Base-by-base conservation (phyloP, 1,140 invertebrate species). In the Pteromalus puparum region DNA sequence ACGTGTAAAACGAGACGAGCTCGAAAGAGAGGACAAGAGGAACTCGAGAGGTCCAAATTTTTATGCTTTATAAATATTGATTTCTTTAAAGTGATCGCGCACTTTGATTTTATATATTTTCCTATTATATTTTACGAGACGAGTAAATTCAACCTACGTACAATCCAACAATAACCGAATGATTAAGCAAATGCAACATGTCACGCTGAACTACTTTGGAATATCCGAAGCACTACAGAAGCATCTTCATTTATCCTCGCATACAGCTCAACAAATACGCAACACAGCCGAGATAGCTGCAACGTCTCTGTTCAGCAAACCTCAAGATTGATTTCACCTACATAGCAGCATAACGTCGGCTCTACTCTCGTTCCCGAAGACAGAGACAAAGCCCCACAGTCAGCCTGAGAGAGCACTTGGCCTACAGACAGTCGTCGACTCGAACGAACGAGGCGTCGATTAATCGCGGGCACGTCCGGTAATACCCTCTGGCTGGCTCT, bases 381-480 rank as follows among this genome's bases (percentile, higher is more conserved):
- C 75, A 42, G 70, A 74, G 67, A 81, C 79, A 73, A 81, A 81
- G 79, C 34, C 21, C 13, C 26, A 4, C 61, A 70, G 68, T 30
- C 24, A 30, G 26, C 15, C 72, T 4, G 10, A 18, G 30, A 24
- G 30, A 74, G 26, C 12, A 42, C 21, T 74, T 74, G 72, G 34
- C 72, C 72, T 61, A 61, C 53, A 61, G 53, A 61, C 53, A 61
- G 53, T 34, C n/a, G 78, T 34, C n/a, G 78, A 34, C 67, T 38
- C 28, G 12, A 38, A n/a, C 24, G 61, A 18, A 70, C 48, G 83
- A 75, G 83, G 53, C 72, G 65, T 81, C 77, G 83, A 84, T 84
- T 84, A 84, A 84, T 84, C 53, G 83, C 53, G 15, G 38, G 24
- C 53, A 38, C 34, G 38, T n/a, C 42, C 21, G 76, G 48, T 34